Conservation (phyloP, 2,888 invertebrate species). For the Orthosia gothica region DNA sequence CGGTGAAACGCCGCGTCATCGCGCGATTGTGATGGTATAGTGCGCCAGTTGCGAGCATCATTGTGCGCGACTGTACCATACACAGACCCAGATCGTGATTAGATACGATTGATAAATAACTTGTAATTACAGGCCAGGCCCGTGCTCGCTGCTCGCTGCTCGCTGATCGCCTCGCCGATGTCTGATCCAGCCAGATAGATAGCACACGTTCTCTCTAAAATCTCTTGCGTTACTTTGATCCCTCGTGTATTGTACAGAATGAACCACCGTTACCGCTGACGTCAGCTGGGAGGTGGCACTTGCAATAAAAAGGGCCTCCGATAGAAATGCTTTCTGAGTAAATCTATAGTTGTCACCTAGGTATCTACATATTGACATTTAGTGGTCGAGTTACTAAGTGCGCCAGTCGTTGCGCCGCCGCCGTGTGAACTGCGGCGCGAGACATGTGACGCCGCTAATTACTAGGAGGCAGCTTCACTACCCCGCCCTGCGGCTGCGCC, state of each 20-base stretch:
- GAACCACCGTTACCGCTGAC: background rate
- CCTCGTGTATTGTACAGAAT: constrained; percentile 1
- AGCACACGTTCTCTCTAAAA: constrained; percentile 8
- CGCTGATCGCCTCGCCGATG: background rate
- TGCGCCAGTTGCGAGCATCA: constrained; percentile 38
- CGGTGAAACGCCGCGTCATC: constrained; percentile 45
- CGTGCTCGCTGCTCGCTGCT: background rate
- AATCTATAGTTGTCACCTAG: background rate
- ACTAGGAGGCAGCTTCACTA: background rate
- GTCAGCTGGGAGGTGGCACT: background rate
- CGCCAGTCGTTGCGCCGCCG: background rate
- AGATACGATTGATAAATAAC: constrained; percentile 34
- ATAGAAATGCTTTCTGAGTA: background rate
- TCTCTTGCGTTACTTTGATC: background rate
- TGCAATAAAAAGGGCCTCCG: background rate
- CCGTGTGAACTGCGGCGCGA: background rate
- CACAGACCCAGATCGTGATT: constrained; percentile 30
- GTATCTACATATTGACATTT: too few species aligned
- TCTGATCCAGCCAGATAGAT: constrained; percentile 28
- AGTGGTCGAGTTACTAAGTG: background rate
- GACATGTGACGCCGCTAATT: background rate
- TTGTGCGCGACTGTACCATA: constrained; percentile 41
- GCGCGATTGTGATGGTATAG: constrained; percentile 35
- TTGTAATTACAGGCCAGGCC: constrained; percentile 21
- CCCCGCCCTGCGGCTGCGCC: background rate